Base-by-base conservation (phyloP, 2,113 vertebrate genomes). In the Sisor rabdophorus region DNA sequence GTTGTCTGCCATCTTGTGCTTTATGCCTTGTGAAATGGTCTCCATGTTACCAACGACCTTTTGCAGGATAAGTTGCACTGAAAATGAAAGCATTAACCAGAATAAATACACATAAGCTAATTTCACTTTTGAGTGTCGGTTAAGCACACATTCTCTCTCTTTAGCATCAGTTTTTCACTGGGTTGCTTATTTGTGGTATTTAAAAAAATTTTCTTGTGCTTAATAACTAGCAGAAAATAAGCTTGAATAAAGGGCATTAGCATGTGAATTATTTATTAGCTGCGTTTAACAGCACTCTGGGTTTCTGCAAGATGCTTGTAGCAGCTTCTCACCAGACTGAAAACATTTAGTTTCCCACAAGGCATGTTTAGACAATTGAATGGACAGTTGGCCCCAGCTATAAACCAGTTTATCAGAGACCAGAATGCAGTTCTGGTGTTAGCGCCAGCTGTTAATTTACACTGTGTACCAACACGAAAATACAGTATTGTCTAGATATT, bases 351-450 rank as follows among this genome's bases (percentile, higher is more conserved):
- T 68, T 68, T 68, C 64, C 40, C 22, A 3, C 44, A 24, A 50
- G 64, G 44, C n/a, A 50, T 22, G 19, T 16, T 67, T 67, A 67
- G 3, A 40, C 63, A 47, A 48, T 17, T 67, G 22, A 67, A 67
- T 24, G 22, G 64, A 67, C 40, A 47, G 64, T 26, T 67, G n/a
- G 64, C 40, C 40, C 22, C 24, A 44, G 1, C 7, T 19, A 48
- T 50, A 44, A 68, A 67, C 64, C 40, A 48, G 40, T 48, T 67
- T 48, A 67, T 48, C 44, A 67, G 22, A 22, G 61, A 64, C 32
- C 61, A 22, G 32, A 36, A 10, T 16, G 32, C 4, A 1, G 12
- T 12, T 44, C 36, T 44, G n/a, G 36, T 15, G 6, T 65, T 44
- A 65, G 11, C 7, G n/a, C 5, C 36, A 47, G 64, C 26, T 48